Conservation (phyloP, 2,888 invertebrate genomes). For the Norana najaformis region DNA sequence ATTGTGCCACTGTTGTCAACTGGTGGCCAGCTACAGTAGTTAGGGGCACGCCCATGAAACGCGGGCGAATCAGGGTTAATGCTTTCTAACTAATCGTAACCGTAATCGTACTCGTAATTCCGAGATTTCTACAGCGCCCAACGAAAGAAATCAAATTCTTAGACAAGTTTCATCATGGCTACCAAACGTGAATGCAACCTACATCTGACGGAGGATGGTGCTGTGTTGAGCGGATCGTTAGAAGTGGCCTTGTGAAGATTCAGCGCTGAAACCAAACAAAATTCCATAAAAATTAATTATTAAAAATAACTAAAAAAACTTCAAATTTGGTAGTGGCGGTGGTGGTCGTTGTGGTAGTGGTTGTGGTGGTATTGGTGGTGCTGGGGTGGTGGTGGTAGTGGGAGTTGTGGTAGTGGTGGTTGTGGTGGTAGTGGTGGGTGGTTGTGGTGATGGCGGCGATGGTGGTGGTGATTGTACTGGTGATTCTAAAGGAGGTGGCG, state of each 20-base stretch:
- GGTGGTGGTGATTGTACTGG: background rate
- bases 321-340: background rate
- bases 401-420: background rate
- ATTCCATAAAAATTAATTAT: background rate
- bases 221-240: background rate
- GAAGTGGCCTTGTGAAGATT: background rate
- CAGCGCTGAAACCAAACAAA: background rate
- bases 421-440: background rate
- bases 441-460: background rate
- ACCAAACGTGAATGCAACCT: background rate
- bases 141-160: no score
- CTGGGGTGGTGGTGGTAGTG: background rate
- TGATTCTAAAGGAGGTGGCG: constrained; percentile 16
- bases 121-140: no score
- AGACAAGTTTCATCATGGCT: no score
- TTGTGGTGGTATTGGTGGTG: background rate
- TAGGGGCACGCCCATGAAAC: no score
- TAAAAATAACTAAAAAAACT: no score
- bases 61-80: no score
- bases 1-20: no score
- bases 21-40: no score
- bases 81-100: no score
- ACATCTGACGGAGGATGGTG: background rate
- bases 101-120: no score
- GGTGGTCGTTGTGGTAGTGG: background rate